Evolutionary conservation across 2,888 invertebrate genomes (phyloP), one percentile per base, ranked within the genome.

Genomic region (Pilophorus perplexus): DNA sequence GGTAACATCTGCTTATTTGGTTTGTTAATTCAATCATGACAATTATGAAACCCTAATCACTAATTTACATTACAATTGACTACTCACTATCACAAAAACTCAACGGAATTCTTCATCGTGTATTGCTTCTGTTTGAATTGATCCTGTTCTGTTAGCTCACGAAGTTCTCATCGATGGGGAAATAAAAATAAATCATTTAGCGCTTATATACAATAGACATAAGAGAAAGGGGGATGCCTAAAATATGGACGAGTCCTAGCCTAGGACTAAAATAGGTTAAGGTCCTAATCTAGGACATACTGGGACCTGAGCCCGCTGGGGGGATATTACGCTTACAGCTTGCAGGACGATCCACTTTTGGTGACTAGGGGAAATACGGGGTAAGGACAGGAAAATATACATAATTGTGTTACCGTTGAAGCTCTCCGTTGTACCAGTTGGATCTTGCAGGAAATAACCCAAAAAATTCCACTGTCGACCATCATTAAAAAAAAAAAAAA

Each of bases 121-220:
- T 66, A 66, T 66, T 66, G 64, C 64, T 65, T 65, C 23, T 52
- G n/a, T 54, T 40, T 23, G 20, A 65, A 65, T 65, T 54, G 64
- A 64, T 46, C 62, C 22, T 14, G 59, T 62, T 60, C n/a, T 42
- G 23, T 44, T 57, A n/a, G n/a, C n/a, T n/a, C n/a, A n/a, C n/a
- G n/a, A n/a, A n/a, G 23, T 52, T 23, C 12, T 18, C 6, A 8
- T 23, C 25, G 12, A 14, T 16, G 37, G 18, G 2, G 18, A 62
- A 38, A n/a, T 18, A 44, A 22, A 62, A 46, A 46, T 44, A 59
- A 28, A 16, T 55, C 38, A n/a, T 52, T 28, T 55, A 22, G 37
- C 10, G 23, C 22, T 20, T 59, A 59, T 59, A 16, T 59, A 59
- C 59, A 59, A 38, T 16, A 42, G 18, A 25, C 16, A 52, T 12